Evolutionary conservation across 2,113 vertebrate species (phyloP).

Genomic region (Coryphaenoides rupestris): DNA sequence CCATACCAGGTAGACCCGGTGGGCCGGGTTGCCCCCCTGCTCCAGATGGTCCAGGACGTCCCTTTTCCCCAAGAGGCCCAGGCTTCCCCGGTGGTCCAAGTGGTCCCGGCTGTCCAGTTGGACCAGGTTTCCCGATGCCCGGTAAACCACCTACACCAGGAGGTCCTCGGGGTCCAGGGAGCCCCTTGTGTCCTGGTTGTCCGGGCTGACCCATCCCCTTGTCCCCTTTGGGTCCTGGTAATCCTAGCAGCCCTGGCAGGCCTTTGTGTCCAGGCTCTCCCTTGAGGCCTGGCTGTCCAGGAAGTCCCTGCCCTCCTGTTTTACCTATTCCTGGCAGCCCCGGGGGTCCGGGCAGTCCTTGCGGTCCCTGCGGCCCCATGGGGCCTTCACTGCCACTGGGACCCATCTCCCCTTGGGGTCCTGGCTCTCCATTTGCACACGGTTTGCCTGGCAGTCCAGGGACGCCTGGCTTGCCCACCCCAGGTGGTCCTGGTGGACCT

Average conservation of each 20-base stretch:
- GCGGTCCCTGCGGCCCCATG: constrained; percentile 82
- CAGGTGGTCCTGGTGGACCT: constrained; percentile 85
- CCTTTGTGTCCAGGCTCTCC: constrained; percentile 93
- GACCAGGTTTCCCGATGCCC: constrained; percentile 87
- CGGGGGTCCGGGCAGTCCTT: constrained; percentile 84
- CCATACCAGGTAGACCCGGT: constrained; percentile 84
- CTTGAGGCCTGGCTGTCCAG: constrained; percentile 85
- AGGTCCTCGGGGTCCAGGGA: constrained; percentile 80
- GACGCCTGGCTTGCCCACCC: constrained; percentile 88
- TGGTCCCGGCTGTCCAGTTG: constrained; percentile 85
- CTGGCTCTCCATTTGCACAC: constrained; percentile 82
- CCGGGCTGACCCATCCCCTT: constrained; percentile 88
- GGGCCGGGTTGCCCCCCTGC: constrained; percentile 82
- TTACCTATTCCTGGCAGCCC: constrained; percentile 91
- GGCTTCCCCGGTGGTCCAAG: constrained; percentile 84
- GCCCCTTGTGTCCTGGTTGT: constrained; percentile 86
- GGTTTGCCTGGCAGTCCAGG: constrained; percentile 89
- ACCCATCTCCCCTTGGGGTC: constrained; percentile 86
- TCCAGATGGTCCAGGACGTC: constrained; percentile 79
- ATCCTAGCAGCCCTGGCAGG: constrained; percentile 82
- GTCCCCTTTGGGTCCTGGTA: constrained; percentile 91
- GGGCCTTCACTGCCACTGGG: constrained; percentile 81
- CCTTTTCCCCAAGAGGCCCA: constrained; percentile 81
- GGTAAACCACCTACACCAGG: constrained; percentile 85
- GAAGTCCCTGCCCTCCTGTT: constrained; percentile 83